A percentile compares a stretch with the other conserved stretches of the same genome.
Conservation (phyloP, 2,113 vertebrate species). For the Lepus europaeus region DNA sequence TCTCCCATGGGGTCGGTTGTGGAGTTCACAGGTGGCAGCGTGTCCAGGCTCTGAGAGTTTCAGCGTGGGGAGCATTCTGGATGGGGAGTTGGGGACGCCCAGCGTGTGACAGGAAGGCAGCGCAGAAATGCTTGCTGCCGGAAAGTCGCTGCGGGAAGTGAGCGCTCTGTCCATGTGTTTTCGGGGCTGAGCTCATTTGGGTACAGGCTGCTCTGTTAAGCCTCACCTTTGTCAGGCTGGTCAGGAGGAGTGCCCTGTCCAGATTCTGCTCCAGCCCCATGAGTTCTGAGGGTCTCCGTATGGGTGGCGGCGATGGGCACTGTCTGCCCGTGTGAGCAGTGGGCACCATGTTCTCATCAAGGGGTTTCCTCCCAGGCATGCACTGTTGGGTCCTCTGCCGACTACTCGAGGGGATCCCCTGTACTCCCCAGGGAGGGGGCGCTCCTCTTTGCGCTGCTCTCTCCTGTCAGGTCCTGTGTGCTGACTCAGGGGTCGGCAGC, state of each 20-base stretch:
- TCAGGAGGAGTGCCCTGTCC: background rate
- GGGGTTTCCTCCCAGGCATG: background rate
- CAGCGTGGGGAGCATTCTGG: too few species aligned
- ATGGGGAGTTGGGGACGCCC: too few species aligned
- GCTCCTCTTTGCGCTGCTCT: background rate
- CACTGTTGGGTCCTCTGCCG: background rate
- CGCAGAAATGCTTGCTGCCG: background rate
- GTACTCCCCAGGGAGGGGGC: background rate
- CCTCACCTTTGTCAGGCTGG: background rate
- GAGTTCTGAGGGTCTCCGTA: background rate
- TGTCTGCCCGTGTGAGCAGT: background rate
- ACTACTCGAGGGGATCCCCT: background rate
- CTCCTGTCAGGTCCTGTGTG: background rate
- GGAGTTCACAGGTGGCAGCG: too few species aligned
- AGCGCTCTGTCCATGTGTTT: background rate
- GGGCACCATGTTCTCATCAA: background rate
- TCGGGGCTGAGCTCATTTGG: background rate
- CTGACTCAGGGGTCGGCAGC: background rate
- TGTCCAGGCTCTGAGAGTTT: too few species aligned
- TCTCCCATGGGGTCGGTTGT: too few species aligned
- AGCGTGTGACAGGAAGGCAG: too few species aligned
- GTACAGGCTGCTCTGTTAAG: background rate
- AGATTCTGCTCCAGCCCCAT: background rate
- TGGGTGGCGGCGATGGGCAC: background rate
- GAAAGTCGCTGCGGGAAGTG: background rate